Evolutionary conservation across 2,888 invertebrate genomes (phyloP), one percentile per base, ranked within the genome.

Genomic region (Artemia sinica): DNA sequence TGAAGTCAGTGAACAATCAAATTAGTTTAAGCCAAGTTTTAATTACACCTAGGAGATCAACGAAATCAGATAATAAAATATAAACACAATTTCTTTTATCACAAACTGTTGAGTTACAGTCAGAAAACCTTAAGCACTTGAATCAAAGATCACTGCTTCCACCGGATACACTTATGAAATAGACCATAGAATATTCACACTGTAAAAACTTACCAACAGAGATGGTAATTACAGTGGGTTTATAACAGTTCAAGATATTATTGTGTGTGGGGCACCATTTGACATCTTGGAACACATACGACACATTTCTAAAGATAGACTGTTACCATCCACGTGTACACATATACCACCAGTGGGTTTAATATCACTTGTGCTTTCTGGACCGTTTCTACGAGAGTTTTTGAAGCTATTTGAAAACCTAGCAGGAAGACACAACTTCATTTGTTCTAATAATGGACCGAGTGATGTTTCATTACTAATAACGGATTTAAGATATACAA

Each of bases 291-390:
- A 28, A 51, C 70, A 70, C 12, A 66, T 51, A 18, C 52, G 49
- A 49, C 70, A 70, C 70, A 69, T 69, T 51, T 70, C 70, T 66
- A 70, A 49, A 2, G 70, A 70, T 7, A 69, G 28, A 6, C 65
- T 41, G 12, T 49, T 65, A 8, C 70, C 68, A n/a, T 70, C 70
- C 13, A 70, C 66, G 68, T 70, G 70, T 13, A 70, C 58, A 48
- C 70, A 70, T 18, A 70, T 52, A 8, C 70, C 70, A n/a, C 70
- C 70, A 13, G 68, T 68, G 6, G 67, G 67, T 65, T 68, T 70
- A 28, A 41, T 49, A 14, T 69, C 65, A 14, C 66, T 51, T 41
- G 41, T 12, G 18, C 66, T 12, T 28, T 14, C 50, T 49, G 52
- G 14, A 49, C 48, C 28, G 50, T 70, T 51, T 52, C 50, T 58